phyloP scores from a whole-genome alignment of 2,797 vertebrate species.

The Acrossocheilus wenchowensis region DNA sequence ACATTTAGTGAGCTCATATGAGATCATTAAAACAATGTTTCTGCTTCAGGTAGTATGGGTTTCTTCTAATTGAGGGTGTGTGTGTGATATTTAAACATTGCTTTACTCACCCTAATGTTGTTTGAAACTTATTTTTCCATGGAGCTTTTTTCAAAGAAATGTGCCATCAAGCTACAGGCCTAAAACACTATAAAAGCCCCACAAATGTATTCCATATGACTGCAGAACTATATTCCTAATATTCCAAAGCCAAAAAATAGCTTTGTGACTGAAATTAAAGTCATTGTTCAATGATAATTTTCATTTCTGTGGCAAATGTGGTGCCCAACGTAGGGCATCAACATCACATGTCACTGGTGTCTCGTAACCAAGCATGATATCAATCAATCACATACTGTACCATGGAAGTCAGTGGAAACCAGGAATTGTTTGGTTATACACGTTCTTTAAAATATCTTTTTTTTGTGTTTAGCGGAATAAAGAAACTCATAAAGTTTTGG shows the following conservation, averaged over 20 bases:
- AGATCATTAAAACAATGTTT: constrained; percentile 31
- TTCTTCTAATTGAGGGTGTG: background rate
- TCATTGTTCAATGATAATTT: background rate
- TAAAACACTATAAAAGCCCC: background rate
- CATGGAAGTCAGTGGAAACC: background rate
- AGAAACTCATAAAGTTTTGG: background rate
- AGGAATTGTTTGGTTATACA: background rate
- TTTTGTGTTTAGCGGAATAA: background rate
- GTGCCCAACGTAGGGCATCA: background rate
- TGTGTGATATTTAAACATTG: background rate
- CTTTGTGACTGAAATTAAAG: background rate
- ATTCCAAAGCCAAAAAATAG: background rate
- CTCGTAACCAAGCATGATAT: background rate
- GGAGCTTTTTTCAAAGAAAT: background rate
- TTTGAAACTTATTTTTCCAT: background rate
- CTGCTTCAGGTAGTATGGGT: constrained; percentile 7
- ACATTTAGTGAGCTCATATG: background rate
- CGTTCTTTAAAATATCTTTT: background rate
- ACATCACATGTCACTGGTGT: background rate
- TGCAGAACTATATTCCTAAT: background rate
- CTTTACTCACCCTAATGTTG: background rate
- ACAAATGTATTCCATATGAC: background rate
- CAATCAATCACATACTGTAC: background rate
- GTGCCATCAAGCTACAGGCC: background rate
- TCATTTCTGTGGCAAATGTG: background rate